Evolutionary conservation across 2,797 vertebrate genomes (phyloP).

Genomic region (Gallinago solitaria): DNA sequence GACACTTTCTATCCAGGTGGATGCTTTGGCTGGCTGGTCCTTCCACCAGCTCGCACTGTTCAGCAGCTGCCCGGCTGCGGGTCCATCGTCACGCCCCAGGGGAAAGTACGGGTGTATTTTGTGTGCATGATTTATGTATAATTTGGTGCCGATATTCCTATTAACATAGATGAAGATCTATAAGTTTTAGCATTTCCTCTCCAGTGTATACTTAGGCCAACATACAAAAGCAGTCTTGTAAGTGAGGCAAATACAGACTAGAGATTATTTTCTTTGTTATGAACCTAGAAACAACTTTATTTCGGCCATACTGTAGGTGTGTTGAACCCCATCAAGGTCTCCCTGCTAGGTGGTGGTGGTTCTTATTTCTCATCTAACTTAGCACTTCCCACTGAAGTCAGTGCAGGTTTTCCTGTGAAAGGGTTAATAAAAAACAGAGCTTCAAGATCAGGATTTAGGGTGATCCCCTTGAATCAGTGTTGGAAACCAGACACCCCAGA

Average conservation of each 20-base stretch:
- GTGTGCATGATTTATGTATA: accelerated
- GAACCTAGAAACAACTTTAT: constrained; percentile 6
- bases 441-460: neutral
- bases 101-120: neutral
- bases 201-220: neutral
- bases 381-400: neutral
- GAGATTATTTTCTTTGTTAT: neutral
- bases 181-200: neutral
- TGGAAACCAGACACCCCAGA: neutral
- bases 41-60: neutral
- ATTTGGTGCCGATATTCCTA: neutral
- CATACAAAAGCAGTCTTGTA: constrained; percentile 4
- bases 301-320: neutral
- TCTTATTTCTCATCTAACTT: neutral
- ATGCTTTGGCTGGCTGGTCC: neutral
- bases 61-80: neutral
- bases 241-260: neutral
- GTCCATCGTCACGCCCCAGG: accelerated
- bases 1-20: neutral
- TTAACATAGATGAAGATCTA: neutral
- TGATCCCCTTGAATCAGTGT: neutral
- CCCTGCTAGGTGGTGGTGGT: neutral
- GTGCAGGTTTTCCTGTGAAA: neutral
- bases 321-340: neutral
- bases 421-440: neutral